Evolutionary conservation across 2,113 vertebrate genomes (phyloP), one percentile per base, ranked within the genome.

Genomic region (Lathamus discolor): DNA sequence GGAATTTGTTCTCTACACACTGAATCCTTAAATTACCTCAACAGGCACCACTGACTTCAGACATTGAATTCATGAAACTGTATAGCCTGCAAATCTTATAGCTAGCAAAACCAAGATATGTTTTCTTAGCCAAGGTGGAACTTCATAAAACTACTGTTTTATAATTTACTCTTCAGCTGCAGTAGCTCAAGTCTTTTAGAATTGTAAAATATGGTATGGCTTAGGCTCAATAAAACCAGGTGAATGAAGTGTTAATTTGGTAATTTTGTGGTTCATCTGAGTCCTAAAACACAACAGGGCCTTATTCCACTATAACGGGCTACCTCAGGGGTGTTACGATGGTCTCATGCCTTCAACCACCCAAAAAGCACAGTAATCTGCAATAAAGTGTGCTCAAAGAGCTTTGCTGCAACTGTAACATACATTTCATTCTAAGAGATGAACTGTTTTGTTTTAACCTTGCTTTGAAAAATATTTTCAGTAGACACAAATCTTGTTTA

Each of bases 181-280:
- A 89, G 37, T 17, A 75, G 70, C 19, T 83, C 39, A n/a, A 70
- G 55, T 64, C 57, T 29, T n/a, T 37, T 72, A 75, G 79, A 79
- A 63, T 6, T 80, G 23, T 86, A 78, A 63, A 85, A 75, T 20
- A 51, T 4, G 13, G 13, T 57, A 13, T 25, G 27, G 62, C 63
- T 76, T 48, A 67, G 61, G 80, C 24, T 54, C 49, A 70, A 6
- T 69, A 61, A 75, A 77, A 88, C 17, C 7, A 73, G 73, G 66
- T 19, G 68, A 90, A 64, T n/a, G 51, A 67, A 93, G 88, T 92
- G 91, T 78, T 95, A 86, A 92, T 96, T 92, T 87, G 93, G 81
- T 92, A 93, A 95, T 78, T 90, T 41, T 43, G 77, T 81, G 55
- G 76, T 86, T 83, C 73, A 67, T 87, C 84, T 73, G 59, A 66